Evolutionary conservation across 2,888 invertebrate species (phyloP), one percentile per base, ranked within the genome.

Genomic region (Deilephila elpenor): DNA sequence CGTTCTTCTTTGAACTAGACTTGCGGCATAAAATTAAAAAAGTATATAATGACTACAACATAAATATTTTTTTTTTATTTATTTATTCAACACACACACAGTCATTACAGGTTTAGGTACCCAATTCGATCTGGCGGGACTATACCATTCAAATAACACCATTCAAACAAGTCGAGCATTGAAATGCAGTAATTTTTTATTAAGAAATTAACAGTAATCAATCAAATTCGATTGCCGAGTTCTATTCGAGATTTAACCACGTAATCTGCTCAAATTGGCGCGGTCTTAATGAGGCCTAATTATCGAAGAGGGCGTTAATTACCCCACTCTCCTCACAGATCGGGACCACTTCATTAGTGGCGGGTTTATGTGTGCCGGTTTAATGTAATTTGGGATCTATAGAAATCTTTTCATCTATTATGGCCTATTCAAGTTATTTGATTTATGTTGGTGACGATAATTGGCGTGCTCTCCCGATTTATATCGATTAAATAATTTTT

Each of bases 271-370:
- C 37, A 67, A 59, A 73, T 73, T 70, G 70, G 70, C 37, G n/a
- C 60, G 60, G 70, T 53, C 44, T 67, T 71, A 75, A 71, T 75
- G 73, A 73, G 60, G 67, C 34, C 71, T 75, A 75, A 75, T 75
- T 72, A 73, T 67, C 70, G 34, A 56, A 56, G 25, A 59, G 44
- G 32, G 59, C 73, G 71, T 61, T 74, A 74, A 74, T 74, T 71
- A 74, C 51, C 61, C 71, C 53, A 56, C 61, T 71, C 71, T 71
- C 59, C 61, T 71, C 71, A 64, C 59, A 71, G 64, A 34, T 59
- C 44, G 64, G 37, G 44, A 32, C 56, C 56, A 56, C 61, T 62
- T 70, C 70, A 73, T 73, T 74, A 73, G 72, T 59, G 70, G 44
- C 37, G 59, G 34, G 56, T 56, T 56, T n/a, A 56, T 56, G 56